These are phyloP conservation scores for Cercocebus atys DNA, from an alignment of 2,113 vertebrate genomes.

Conservation along the genomic window DNA sequence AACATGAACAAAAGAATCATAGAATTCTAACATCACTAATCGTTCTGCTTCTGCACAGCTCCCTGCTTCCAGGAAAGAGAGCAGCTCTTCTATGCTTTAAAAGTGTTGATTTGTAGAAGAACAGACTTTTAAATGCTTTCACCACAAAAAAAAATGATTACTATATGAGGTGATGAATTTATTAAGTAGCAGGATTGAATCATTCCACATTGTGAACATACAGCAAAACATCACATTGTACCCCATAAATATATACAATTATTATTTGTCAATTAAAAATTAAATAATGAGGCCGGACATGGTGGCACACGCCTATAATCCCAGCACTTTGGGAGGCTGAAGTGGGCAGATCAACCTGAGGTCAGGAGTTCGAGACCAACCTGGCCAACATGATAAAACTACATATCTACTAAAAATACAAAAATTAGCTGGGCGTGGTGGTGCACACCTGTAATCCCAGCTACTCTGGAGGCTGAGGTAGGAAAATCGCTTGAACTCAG, in stretches of 20 bases:
- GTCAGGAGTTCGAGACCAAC: background rate
- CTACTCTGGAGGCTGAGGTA: background rate
- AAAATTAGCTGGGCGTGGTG: background rate
- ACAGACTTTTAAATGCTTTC: background rate
- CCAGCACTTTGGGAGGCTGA: background rate
- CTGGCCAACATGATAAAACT: background rate
- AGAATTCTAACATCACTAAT: background rate
- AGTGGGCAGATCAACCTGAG: background rate
- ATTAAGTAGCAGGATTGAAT: background rate
- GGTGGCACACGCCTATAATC: background rate
- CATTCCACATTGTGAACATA: background rate
- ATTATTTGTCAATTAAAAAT: background rate
- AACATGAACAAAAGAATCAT: background rate
- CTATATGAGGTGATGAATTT: background rate
- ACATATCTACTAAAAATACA: background rate
- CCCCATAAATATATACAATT: background rate
- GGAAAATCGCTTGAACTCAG: background rate
- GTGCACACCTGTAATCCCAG: background rate
- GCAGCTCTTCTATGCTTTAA: background rate
- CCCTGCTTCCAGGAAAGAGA: background rate
- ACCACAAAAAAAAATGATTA: background rate
- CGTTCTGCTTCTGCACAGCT: background rate
- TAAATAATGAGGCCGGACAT: background rate
- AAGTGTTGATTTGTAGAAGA: constrained; percentile 20
- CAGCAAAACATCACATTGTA: background rate